A percentile compares a stretch with the other conserved stretches of the same genome.
These are phyloP conservation scores for Psammodynastes pulverulentus DNA, from an alignment of 2,113 vertebrate species.

Conservation along the genomic window DNA sequence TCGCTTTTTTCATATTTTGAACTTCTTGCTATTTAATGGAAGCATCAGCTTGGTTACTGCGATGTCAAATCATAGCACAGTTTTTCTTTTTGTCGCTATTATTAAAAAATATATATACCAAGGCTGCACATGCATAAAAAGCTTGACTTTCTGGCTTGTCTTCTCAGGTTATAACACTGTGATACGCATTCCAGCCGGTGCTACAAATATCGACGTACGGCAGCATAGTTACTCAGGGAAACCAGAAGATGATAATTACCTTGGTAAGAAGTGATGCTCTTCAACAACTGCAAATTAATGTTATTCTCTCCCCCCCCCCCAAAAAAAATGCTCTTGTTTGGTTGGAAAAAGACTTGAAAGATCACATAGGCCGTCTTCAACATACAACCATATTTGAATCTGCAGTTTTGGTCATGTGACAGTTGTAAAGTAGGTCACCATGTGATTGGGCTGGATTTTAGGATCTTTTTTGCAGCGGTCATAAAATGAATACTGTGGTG, in stretches of 20 bases:
- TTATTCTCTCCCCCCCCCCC: slow-evolving; percentile 13
- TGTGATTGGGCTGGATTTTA: background rate
- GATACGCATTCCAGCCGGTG: slow-evolving; percentile 93
- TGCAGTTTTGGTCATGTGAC: background rate
- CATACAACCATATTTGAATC: background rate
- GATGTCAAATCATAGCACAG: slow-evolving; percentile 30
- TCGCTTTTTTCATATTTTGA: slow-evolving; percentile 16
- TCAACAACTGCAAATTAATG: background rate
- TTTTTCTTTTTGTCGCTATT: background rate
- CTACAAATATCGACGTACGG: slow-evolving; percentile 95
- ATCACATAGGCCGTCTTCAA: background rate
- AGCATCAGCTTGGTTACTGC: slow-evolving; percentile 36
- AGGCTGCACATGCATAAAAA: background rate
- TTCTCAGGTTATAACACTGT: slow-evolving; percentile 90
- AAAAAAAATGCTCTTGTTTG: background rate
- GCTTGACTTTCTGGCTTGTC: slow-evolving; percentile 44
- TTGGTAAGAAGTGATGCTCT: slow-evolving; percentile 78
- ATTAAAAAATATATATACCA: slow-evolving; percentile 9
- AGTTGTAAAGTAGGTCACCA: background rate
- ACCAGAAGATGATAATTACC: slow-evolving; percentile 97
- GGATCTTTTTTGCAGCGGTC: background rate
- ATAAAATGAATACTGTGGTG: background rate
- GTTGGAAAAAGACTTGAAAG: background rate
- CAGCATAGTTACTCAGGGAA: slow-evolving; percentile 98
- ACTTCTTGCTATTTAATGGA: slow-evolving; percentile 37